Conservation (phyloP, 2,113 vertebrate species). For the Hemicordylus capensis region DNA sequence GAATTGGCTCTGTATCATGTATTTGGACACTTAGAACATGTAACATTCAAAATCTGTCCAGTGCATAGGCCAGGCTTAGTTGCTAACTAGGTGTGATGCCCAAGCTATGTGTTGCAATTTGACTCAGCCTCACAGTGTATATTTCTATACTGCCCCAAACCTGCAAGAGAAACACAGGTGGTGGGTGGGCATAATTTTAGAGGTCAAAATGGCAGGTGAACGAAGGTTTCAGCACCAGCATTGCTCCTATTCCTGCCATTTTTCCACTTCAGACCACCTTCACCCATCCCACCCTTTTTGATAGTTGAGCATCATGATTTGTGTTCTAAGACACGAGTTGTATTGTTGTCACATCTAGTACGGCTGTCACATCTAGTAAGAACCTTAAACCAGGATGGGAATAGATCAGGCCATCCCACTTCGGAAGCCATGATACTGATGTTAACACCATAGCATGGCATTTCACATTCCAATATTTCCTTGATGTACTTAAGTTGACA, state of each 20-base stretch:
- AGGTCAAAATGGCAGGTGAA: background rate
- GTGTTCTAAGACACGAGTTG: background rate
- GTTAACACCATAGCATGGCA: too few relatives aligned
- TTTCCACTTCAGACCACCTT: too few relatives aligned
- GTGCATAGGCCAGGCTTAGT: background rate
- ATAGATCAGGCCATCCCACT: background rate
- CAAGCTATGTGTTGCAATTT: background rate
- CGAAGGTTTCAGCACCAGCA: background rate
- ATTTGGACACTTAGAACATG: too few relatives aligned
- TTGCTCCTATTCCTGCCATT: background rate
- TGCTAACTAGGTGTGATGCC: background rate
- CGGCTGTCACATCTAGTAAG: background rate
- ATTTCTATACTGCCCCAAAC: too few relatives aligned
- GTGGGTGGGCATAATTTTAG: too few relatives aligned
- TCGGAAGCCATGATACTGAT: background rate
- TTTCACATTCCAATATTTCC: background rate
- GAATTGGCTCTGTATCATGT: too few relatives aligned
- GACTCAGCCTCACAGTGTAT: too few relatives aligned
- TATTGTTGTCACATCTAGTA: too few relatives aligned
- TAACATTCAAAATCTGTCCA: too few relatives aligned
- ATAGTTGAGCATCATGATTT: background rate
- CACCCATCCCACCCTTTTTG: too few relatives aligned
- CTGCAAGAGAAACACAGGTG: background rate
- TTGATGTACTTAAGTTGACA: background rate
- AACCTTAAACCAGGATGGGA: background rate